Evolutionary conservation across 2,113 vertebrate genomes (phyloP).

Genomic region (zebrafish (Danio rerio)): GRCz12tu NC_133183.1:47961501-47962000

Average conservation of each 20-base stretch:
- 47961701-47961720: slow-evolving; percentile 1
- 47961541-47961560: background rate
- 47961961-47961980: background rate
- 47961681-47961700: slow-evolving; percentile 50
- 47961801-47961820: slow-evolving; percentile 35
- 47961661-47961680: slow-evolving; percentile 4
- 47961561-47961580: background rate
- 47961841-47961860: slow-evolving; percentile 15
- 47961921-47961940: background rate
- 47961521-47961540: background rate
- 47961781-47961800: slow-evolving; percentile 14
- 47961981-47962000: no score
- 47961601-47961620: background rate
- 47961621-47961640: background rate
- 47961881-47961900: slow-evolving; percentile 26
- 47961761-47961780: slow-evolving; percentile 36
- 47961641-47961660: background rate
- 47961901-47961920: slow-evolving; percentile 27
- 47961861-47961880: background rate
- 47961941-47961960: background rate
- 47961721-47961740: slow-evolving; percentile 23
- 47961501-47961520: background rate
- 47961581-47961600: background rate
- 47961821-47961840: slow-evolving; percentile 39
- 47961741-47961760: slow-evolving; percentile 42